Evolutionary conservation across 2,113 vertebrate species (phyloP), one percentile per base, ranked within the genome.

Genomic region (Nesoenas mayeri): DNA sequence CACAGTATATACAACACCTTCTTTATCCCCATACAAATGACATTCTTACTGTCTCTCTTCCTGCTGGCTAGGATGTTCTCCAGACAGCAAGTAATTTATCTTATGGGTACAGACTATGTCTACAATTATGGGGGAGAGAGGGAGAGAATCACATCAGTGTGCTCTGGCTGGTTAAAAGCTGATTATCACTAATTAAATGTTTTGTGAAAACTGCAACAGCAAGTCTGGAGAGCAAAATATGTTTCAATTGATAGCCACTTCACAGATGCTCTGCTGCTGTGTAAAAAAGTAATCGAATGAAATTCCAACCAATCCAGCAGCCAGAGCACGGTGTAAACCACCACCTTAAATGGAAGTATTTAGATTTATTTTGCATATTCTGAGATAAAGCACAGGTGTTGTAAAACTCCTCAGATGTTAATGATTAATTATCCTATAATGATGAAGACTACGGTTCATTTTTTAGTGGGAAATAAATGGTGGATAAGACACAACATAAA

Each of bases 111-210:
- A 96, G 93, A 82, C 69, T 40, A 83, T 79, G 47, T 65, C 87
- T 91, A 87, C 62, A 91, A 36, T 77, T 73, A 70, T 42, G 66
- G 74, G 58, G 70, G 42, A 79, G 61, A 78, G 81, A 86, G 58
- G 64, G 42, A 85, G 62, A 90, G 88, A 92, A 89, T 62, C 80
- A 38, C 96, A 93, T 79, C 88, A 79, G 88, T 42, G 38, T 90
- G 88, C 84, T 92, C 83, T 89, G 92, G 61, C 90, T 97, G 85
- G 61, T 87, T 93, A 89, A 88, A 94, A 91, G 85, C 96, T 75
- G 91, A 94, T 93, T 97, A 91, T 87, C 77, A 3, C 91, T 92
- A 96, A 96, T 96, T 94, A 96, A 96, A 91, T 91, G 85, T 85
- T 96, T 96, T 89, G 92, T 88, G 83, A 91, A 94, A 96, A 62